Evolutionary conservation across 1,140 invertebrate genomes (phyloP).

Genomic region (Drosophila subobscura): DNA sequence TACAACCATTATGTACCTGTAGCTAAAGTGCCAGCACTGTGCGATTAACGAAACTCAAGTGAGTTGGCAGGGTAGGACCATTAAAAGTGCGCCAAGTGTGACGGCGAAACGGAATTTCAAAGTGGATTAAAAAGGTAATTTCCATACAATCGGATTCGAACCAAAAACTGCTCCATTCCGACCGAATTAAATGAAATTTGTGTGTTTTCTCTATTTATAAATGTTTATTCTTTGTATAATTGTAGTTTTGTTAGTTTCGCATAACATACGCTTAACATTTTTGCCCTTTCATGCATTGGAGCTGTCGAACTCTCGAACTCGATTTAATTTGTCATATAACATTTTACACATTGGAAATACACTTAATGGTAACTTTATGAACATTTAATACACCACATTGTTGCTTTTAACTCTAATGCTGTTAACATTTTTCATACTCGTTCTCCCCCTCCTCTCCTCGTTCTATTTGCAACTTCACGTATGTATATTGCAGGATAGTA

Average conservation of each 20-base stretch:
- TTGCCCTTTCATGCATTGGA: slow-evolving; percentile 55
- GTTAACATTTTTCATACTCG: slow-evolving; percentile 38
- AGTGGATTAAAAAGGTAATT: too few species aligned
- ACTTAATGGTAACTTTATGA: slow-evolving; percentile 56
- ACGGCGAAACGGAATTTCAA: too few species aligned
- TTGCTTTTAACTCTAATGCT: slow-evolving; percentile 48
- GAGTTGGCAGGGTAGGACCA: too few species aligned
- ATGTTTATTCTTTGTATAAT: slow-evolving; percentile 80
- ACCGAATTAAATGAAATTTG: too few species aligned
- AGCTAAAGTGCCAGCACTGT: neutral
- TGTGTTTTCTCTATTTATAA: slow-evolving; percentile 69
- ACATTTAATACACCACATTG: slow-evolving; percentile 64
- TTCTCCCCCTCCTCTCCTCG: neutral
- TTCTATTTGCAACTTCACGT: slow-evolving; percentile 41
- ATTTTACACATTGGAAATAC: slow-evolving; percentile 62
- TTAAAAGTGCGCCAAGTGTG: too few species aligned
- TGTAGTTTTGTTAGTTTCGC: slow-evolving; percentile 78
- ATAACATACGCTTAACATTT: slow-evolving; percentile 76
- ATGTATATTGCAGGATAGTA: slow-evolving; percentile 63
- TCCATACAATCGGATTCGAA: too few species aligned
- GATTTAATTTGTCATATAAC: slow-evolving; percentile 65
- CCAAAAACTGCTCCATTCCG: too few species aligned
- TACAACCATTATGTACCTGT: too few species aligned
- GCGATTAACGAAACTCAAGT: too few species aligned
- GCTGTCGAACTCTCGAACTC: slow-evolving; percentile 64